Evolutionary conservation across 2,797 vertebrate genomes (phyloP), one percentile per base, ranked within the genome.

Genomic region (Pseudomugil gertrudae): DNA sequence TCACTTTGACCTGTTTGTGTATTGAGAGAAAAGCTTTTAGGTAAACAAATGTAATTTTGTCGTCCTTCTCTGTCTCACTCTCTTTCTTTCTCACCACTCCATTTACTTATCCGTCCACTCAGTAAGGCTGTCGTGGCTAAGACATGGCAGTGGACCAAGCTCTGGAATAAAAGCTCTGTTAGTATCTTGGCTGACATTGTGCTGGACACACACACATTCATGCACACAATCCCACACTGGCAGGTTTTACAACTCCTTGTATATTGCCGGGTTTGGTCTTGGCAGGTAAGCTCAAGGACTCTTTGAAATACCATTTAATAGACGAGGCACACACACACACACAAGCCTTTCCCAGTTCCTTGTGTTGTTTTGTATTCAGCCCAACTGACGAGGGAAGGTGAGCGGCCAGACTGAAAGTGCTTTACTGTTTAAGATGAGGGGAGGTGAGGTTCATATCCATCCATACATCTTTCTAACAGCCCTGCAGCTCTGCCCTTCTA

Each of bases 171-270:
- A 93, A 92, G 86, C 89, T 71, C 81, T 89, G 88, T 93, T 92
- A 89, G 88, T 87, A 79, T 91, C 91, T 94, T 93, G 93, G 93
- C 93, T 93, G 91, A 93, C 90, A 90, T 92, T 93, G 89, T 84
- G 61, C 79, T 81, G 83, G 84, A 83, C 77, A 68, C 84, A 79
- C 80, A 57, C 55, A 67, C 40, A 53, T 51, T 40, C 47, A 47
- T 61, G 73, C 77, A 62, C 69, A 60, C 66, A 66, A 11, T 54
- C 69, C 56, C 71, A 63, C 59, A 59, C 73, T 84, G 85, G 80
- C 85, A 85, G 74, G 59, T 91, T 93, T 94, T 92, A 92, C 84
- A 80, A 81, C 88, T 86, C 69, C 80, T 84, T 87, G 84, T 91
- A 86, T 92, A 93, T 92, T 79, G 85, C 85, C 63, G 66, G 84